Evolutionary conservation across 2,888 invertebrate species (phyloP).

Genomic region (Terebella lapidaria): DNA sequence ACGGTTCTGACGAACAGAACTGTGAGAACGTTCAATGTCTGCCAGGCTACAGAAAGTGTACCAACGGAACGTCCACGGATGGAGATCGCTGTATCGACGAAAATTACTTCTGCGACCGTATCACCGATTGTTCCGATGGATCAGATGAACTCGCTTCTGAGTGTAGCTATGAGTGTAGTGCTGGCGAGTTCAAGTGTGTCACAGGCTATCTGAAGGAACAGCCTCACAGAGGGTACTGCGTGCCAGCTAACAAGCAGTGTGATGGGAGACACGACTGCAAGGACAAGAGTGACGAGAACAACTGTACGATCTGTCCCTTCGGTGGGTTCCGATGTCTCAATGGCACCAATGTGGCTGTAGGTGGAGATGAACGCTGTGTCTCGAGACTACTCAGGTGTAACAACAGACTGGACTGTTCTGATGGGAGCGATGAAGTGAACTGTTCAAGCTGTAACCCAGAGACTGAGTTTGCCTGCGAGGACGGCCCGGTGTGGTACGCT

Average conservation of each 20-base stretch:
- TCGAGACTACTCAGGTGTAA: conserved; percentile 9
- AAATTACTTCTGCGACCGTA: conserved; percentile 14
- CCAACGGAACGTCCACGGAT: not conserved
- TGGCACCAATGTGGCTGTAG: not conserved
- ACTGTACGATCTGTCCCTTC: conserved; percentile 12
- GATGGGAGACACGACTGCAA: conserved; percentile 6
- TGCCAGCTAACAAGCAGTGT: conserved; percentile 7
- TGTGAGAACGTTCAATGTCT: conserved; percentile 3
- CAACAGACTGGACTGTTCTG: conserved; percentile 12
- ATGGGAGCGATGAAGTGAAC: conserved; percentile 15
- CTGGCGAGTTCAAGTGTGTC: not conserved
- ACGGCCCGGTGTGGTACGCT: conserved; percentile 1
- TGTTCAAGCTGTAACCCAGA: conserved; percentile 1
- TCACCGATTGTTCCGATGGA: conserved; percentile 13
- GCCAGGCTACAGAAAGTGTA: not conserved
- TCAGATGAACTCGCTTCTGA: conserved; percentile 12
- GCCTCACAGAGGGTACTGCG: conserved; percentile 7
- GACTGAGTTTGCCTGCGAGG: not conserved
- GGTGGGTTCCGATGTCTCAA: conserved; percentile 10
- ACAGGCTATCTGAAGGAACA: conserved; percentile 3
- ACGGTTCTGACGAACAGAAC: conserved; percentile 12
- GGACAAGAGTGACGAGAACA: not conserved
- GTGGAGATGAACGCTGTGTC: conserved; percentile 3
- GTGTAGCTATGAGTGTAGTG: conserved; percentile 9
- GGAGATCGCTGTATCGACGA: not conserved